Base-by-base conservation (phyloP, 1,140 invertebrate genomes). In the Liolophura sinensis region DNA sequence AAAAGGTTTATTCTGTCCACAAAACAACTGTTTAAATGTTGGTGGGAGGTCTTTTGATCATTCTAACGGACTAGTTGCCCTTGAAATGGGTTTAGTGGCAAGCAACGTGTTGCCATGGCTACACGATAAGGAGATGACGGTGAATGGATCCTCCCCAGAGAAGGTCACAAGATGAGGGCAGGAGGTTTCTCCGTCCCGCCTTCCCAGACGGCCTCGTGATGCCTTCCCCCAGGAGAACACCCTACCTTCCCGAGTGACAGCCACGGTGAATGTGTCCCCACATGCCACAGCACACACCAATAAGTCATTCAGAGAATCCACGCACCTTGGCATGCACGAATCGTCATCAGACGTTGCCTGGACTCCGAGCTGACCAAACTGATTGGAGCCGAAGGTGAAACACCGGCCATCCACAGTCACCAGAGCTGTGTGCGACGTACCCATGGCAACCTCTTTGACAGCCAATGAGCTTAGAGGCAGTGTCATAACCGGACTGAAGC, bases 201-300 rank as follows among this genome's bases (percentile, higher is more conserved):
- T 61, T 15, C 82, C 82, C 7, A 84, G 73, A 16, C 82, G 64
- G 50, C 82, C 82, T 25, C 82, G 64, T 12, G 80, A 71, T 65
- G 66, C 73, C 49, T 84, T 84, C 11, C 82, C 82, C 78, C 80
- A 84, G 0, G 81, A 77, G 66, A 72, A 83, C 6, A 84, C 73
- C 51, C 79, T 71, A 15, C 73, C 72, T 60, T 77, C 82, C 82
- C 65, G n/a, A 9, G 89, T 90, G 20, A 87, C 87, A 49, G 89
- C 88, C 15, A 91, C 84, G 9, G 90, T 91, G 71, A 90, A 92
- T 11, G 89, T 89, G 64, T 90, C 88, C 27, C 90, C 90, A 85
- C 90, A 91, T 54, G 78, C 78, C 15, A 85, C 73, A 55, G 66
- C 69, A 27, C 72, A 64, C 27, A 83, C 68, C 57, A 73, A 77